Conservation (phyloP, 2,113 vertebrate genomes). For the Sardina pilchardus region DNA sequence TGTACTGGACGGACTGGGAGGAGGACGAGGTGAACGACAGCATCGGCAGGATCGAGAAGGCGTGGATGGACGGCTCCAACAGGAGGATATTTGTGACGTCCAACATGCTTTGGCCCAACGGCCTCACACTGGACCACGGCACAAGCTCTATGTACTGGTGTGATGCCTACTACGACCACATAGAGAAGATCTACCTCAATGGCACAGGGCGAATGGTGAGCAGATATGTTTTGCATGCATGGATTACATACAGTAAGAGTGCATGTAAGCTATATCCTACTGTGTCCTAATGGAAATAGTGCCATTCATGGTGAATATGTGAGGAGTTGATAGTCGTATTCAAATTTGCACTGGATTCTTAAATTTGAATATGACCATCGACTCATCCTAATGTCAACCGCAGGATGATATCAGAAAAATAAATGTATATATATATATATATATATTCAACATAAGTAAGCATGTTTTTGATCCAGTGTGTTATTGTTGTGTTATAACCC, state of each 20-base stretch:
- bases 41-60: conserved; percentile 94
- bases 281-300: not conserved
- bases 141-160: conserved; percentile 94
- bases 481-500: not conserved
- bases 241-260: not conserved
- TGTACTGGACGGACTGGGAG: conserved; percentile 99
- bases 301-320: not conserved
- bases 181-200: conserved; percentile 94
- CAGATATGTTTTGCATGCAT: not conserved
- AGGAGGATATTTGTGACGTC: conserved; percentile 93
- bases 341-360: no score
- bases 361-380: no score
- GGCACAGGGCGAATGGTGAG: conserved; percentile 92
- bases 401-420: no score
- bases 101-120: conserved; percentile 98
- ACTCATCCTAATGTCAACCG: no score
- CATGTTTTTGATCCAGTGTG: not conserved
- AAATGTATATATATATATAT: no score
- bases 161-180: conserved; percentile 98
- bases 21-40: conserved; percentile 97
- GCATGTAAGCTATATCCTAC: not conserved
- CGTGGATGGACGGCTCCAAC: conserved; percentile 96
- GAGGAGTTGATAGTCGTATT: no score
- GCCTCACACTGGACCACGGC: conserved; percentile 88
- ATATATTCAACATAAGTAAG: no score